Evolutionary conservation across 23 tunicate species (phyloP).

Genomic region (Trididemnum nubilum): DNA sequence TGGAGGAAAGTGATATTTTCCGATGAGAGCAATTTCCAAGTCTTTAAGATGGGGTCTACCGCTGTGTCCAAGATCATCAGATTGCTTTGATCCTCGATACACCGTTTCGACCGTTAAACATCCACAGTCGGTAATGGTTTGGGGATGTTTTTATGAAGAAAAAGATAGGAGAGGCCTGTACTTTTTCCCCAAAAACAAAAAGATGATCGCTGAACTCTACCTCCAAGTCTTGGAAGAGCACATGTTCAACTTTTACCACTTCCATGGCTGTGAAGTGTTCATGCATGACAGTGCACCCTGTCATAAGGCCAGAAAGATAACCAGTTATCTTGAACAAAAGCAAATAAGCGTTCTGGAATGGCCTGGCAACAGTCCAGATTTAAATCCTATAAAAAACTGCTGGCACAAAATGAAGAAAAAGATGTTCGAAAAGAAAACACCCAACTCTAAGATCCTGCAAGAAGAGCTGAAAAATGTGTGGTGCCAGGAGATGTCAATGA

Average conservation of each 20-base stretch:
- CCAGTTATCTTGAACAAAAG: no score
- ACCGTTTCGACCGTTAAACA: constrained; percentile 23
- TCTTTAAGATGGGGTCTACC: constrained; percentile 36
- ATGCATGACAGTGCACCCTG: no score
- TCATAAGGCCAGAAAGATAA: no score
- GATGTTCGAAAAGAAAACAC: constrained; percentile 12
- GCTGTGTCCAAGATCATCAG: constrained; percentile 34
- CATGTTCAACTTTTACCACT: constrained; percentile 35
- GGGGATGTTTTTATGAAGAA: constrained; percentile 36
- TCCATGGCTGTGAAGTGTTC: constrained; percentile 8
- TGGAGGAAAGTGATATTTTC: constrained; percentile 31
- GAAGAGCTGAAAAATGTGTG: constrained; percentile 29
- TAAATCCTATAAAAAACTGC: no score
- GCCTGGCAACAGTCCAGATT: no score
- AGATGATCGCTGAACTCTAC: constrained; percentile 30
- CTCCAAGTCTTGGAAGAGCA: constrained; percentile 22
- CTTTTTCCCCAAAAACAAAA: constrained; percentile 38
- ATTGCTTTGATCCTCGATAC: constrained; percentile 31
- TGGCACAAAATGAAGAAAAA: no score
- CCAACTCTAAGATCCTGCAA: background rate
- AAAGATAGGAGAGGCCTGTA: constrained; percentile 26
- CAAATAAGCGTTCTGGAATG: no score
- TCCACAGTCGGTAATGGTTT: constrained; percentile 22
- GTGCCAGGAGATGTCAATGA: constrained; percentile 25
- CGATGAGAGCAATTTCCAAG: constrained; percentile 29